phyloP scores from a whole-genome alignment of 2,888 invertebrate genomes.

The Parnassius smintheus region DNA sequence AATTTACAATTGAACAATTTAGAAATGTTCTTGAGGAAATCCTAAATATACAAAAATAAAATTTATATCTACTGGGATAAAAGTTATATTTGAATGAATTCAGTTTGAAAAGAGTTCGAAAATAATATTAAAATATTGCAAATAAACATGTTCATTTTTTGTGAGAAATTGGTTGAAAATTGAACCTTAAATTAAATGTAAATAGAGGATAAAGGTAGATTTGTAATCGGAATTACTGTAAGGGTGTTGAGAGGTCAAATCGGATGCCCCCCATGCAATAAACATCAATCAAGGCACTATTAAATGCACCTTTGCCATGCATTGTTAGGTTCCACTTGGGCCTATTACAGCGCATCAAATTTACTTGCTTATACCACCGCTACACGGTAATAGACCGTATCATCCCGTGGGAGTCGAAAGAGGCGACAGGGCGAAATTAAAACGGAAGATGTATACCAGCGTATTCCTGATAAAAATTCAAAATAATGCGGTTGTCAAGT shows the following conservation, averaged over 20 bases:
- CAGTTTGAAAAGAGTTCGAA: not conserved
- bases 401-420: too few species aligned
- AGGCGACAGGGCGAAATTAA: too few species aligned
- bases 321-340: conserved; percentile 46
- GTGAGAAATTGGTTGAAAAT: conserved; percentile 1
- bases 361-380: too few species aligned
- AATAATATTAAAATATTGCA: conserved; percentile 1
- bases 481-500: too few species aligned
- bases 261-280: conserved; percentile 47
- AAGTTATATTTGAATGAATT: conserved; percentile 6
- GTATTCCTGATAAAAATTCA: too few species aligned
- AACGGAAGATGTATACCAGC: too few species aligned
- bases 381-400: too few species aligned
- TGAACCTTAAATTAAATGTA: conserved; percentile 5
- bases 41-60: not conserved
- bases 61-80: not conserved
- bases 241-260: conserved; percentile 31
- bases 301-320: conserved; percentile 63
- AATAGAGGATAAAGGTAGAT: conserved; percentile 19
- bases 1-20: conserved; percentile 2
- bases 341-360: too few species aligned
- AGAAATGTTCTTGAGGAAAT: not conserved
- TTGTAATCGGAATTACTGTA: conserved; percentile 3
- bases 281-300: conserved; percentile 66
- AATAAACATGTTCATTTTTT: conserved; percentile 1